Evolutionary conservation across 1,140 invertebrate species (phyloP), one percentile per base, ranked within the genome.

Genomic region (Littorina saxatilis): DNA sequence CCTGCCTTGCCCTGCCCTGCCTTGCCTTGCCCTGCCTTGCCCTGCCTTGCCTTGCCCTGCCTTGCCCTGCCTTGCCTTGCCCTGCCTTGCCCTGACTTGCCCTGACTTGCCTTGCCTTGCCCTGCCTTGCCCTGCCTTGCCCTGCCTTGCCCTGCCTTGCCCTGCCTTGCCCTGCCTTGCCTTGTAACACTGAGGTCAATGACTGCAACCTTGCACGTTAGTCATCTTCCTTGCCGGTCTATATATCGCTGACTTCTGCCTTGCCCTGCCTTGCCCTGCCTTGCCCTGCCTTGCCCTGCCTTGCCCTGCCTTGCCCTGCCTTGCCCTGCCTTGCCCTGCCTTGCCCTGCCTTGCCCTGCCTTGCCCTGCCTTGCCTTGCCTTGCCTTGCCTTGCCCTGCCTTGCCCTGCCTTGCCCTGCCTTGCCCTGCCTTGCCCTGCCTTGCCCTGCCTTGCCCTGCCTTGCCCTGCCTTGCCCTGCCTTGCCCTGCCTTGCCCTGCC

Each of bases 1-100:
- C 58, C 77, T 79, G 58, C 77, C 77, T 27, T 63, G 58, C 58
- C 77, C 23, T 79, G 58, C n/a, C 77, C 77, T 66, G 77, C 35
- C 77, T 43, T 58, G 77, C 58, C 55, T 29, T 39, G 77, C 35
- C 77, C 55, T 66, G 58, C 37, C 77, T 58, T 66, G 58, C 55
- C 77, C 52, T 66, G 58, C 39, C 58, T 29, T 47, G 40, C n/a
- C 55, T 23, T 58, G 55, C 23, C 77, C 32, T 66, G 58, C 58
- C 58, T 37, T 79, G 58, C 15, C 77, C 58, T 66, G 37, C 17
- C 77, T 23, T 63, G 58, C 43, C 27, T 27, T 50, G 37, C 47
- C 27, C 29, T 47, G 37, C 43, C 39, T 50, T 50, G 27, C 32
- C 27, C 47, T 50, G 37, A 15, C 15, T 29, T 47, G 37, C 43